Conservation (phyloP, 2,113 vertebrate species). For the Serilophus lunatus region DNA sequence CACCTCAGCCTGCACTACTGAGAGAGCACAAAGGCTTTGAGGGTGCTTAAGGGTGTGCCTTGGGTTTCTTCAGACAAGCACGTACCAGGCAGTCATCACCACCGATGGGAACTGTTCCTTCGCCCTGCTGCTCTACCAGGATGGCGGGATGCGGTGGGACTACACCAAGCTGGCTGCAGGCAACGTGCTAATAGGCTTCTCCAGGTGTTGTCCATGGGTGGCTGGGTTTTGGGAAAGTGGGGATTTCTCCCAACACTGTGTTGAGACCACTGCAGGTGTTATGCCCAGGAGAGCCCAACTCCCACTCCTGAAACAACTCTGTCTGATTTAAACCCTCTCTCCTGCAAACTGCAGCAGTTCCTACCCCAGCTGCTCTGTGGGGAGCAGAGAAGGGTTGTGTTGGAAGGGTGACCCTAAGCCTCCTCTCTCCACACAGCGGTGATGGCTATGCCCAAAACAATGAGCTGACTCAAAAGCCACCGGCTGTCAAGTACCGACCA, state of each 20-base stretch:
- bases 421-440: conserved; percentile 46
- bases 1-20: accelerated
- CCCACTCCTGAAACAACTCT: background rate
- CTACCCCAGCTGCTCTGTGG: background rate
- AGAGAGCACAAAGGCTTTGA: background rate
- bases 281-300: background rate
- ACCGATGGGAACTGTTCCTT: conserved; percentile 1
- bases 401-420: background rate
- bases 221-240: background rate
- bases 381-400: background rate
- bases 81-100: conserved; percentile 34
- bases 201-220: background rate
- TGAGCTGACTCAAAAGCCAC: conserved; percentile 15
- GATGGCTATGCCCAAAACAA: conserved; percentile 66
- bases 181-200: conserved; percentile 32
- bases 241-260: background rate
- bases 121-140: conserved; percentile 35
- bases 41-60: background rate
- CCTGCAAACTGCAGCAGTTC: background rate
- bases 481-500: conserved; percentile 64
- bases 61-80: conserved; percentile 4
- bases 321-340: background rate
- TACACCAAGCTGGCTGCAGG: background rate
- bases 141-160: background rate
- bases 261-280: accelerated